These are phyloP conservation scores for Arbacia lixula DNA, from an alignment of 53 echinoderm and acorn worm species.

Conservation along the genomic window DNA sequence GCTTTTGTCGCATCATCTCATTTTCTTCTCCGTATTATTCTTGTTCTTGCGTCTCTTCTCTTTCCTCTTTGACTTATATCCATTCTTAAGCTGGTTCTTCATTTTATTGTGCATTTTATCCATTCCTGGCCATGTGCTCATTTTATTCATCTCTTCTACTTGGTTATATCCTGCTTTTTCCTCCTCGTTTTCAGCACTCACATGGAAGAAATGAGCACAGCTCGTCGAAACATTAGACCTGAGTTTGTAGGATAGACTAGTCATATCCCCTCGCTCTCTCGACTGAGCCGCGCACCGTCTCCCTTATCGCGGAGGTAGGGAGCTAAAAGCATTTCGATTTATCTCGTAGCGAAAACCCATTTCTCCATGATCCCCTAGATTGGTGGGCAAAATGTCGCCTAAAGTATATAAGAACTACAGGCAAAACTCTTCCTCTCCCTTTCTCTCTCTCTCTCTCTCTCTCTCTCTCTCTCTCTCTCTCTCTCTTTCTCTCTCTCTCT, in stretches of 20 bases:
- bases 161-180: no score
- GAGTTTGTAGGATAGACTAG: background rate
- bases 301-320: slow-evolving; percentile 5
- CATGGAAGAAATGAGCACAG: no score
- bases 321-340: slow-evolving; percentile 57
- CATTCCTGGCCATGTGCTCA: no score
- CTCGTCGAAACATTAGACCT: background rate
- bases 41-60: no score
- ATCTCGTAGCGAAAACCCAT: slow-evolving; percentile 51
- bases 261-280: background rate
- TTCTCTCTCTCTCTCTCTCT: background rate
- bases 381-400: slow-evolving; percentile 47
- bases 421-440: background rate
- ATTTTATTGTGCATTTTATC: no score
- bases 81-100: no score
- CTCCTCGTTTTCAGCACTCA: no score
- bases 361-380: slow-evolving; percentile 41
- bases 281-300: slow-evolving; percentile 4
- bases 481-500: no score
- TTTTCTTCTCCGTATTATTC: no score
- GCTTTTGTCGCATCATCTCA: no score
- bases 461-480: background rate
- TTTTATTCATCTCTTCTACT: no score
- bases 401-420: slow-evolving; percentile 14
- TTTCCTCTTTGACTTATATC: no score